Base-by-base conservation (phyloP, 1,140 invertebrate genomes). In the Platyura marginata region DNA sequence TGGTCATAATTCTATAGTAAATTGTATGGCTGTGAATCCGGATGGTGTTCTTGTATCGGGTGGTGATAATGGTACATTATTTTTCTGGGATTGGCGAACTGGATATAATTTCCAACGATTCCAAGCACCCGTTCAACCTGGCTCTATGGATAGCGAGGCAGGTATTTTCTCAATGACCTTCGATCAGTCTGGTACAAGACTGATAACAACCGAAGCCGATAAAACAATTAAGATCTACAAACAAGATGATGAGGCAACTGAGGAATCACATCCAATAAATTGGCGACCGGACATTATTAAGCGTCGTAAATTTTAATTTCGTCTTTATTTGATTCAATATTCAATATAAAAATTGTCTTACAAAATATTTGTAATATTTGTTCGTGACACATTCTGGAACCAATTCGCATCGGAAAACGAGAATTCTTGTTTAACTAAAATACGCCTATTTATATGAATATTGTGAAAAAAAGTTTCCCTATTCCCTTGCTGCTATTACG, bases 201-300 rank as follows among this genome's bases (percentile, higher is more conserved):
- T 99, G 36, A 87, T 98, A 42, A 96, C 94, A 2, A 87, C 87
- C 4, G 96, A 99, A 66, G 93, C 94, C 5, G 96, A 99, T 63
- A 99, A 99, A 69, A 98, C 93, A 0, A 93, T 99, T 46, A 99
- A 99, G 74, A 84, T 99, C 47, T 98, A 98, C 63, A 94, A 90
- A 62, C 93, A 97, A 67, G 94, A 99, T 66, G 88, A 95, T 20
- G 75, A 79, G 40, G 94, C 95, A 11, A 87, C 81, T 1, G 94
- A 98, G 71, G 93, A 98, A 62, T 79, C 75, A 0, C 90, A 98
- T 75, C 95, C 96, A 1, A 74, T 99, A 46, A 84, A 95, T 56
- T 98, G 93, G 94, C 75, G 87, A 52, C 94, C 95, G 16, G 91
- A 98, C 53, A 86, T 96, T 56, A 60, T 94, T 13, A 91, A 89